These are phyloP conservation scores for Eristalis tenax DNA, from an alignment of 2,888 invertebrate species.

Conservation along the genomic window DNA sequence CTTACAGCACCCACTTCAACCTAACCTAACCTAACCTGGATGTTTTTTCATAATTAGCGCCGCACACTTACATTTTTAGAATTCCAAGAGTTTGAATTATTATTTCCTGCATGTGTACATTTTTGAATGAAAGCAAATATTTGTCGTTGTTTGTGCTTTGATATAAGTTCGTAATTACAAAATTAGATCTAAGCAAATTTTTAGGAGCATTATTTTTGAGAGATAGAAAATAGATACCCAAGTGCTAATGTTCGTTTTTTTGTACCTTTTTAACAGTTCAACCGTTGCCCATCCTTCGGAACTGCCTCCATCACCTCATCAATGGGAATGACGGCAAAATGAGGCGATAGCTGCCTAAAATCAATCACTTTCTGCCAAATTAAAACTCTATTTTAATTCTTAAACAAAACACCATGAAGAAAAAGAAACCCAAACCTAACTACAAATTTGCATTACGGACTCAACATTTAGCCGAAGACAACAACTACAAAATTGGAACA, in stretches of 20 bases:
- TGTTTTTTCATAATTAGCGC: too few relatives aligned
- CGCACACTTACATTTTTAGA: constrained; percentile 1
- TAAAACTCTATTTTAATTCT: constrained; percentile 73
- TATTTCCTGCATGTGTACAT: background rate
- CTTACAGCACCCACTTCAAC: too few relatives aligned
- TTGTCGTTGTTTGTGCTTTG: constrained; percentile 68
- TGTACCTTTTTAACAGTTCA: constrained; percentile 86
- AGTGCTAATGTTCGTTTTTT: constrained; percentile 35
- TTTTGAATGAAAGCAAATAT: background rate
- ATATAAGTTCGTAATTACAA: constrained; percentile 14
- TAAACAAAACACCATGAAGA: constrained; percentile 72
- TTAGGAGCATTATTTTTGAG: background rate
- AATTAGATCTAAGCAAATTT: background rate
- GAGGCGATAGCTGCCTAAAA: constrained; percentile 82
- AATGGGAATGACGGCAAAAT: constrained; percentile 94
- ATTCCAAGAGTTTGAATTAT: background rate
- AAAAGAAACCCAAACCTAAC: constrained; percentile 12
- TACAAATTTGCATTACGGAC: constrained; percentile 36
- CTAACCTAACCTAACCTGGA: too few relatives aligned
- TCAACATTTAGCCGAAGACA: constrained; percentile 40
- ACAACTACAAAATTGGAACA: constrained; percentile 43
- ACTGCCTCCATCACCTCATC: constrained; percentile 98
- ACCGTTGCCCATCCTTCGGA: constrained; percentile 98
- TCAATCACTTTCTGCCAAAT: constrained; percentile 72
- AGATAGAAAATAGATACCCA: background rate